Evolutionary conservation across 2,113 vertebrate genomes (phyloP).

Genomic region (Chrysochloris asiatica): DNA sequence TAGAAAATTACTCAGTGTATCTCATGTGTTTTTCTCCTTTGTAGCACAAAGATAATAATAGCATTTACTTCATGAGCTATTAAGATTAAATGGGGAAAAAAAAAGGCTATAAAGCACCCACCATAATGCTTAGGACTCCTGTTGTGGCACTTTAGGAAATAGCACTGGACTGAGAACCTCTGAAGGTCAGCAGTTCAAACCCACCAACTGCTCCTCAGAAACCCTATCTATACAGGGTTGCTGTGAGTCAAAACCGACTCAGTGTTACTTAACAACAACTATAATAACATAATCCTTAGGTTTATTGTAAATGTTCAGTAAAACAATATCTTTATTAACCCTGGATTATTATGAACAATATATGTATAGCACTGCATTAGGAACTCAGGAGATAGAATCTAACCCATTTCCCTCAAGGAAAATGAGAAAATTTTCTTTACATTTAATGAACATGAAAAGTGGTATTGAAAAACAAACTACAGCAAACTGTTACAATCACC

Average conservation of each 20-base stretch:
- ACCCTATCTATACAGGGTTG: no score
- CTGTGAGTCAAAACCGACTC: no score
- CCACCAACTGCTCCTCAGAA: no score
- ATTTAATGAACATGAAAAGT: not conserved
- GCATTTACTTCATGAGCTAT: slow-evolving; percentile 1
- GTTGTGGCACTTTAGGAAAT: no score
- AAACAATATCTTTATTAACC: slow-evolving; percentile 28
- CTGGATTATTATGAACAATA: slow-evolving; percentile 38
- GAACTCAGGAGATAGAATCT: not conserved
- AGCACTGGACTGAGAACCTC: no score
- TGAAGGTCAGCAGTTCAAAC: no score
- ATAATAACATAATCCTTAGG: slow-evolving; percentile 2
- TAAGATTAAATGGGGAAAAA: not conserved
- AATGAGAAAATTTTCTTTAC: slow-evolving; percentile 39
- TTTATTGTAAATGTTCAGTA: not conserved
- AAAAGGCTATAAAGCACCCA: slow-evolving; percentile 29
- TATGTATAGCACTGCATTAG: not conserved
- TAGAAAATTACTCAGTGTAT: slow-evolving; percentile 34
- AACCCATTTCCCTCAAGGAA: slow-evolving; percentile 22
- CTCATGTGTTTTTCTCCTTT: slow-evolving; percentile 1
- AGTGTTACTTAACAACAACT: no score
- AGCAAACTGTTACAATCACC: slow-evolving; percentile 1
- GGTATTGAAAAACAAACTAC: not conserved
- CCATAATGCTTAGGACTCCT: slow-evolving; percentile 3
- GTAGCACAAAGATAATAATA: slow-evolving; percentile 7